Percentiles rank a stretch among this genome's conserved stretches.
Conservation (phyloP, 2,797 vertebrate species). For the Enteromius mattozi region DNA sequence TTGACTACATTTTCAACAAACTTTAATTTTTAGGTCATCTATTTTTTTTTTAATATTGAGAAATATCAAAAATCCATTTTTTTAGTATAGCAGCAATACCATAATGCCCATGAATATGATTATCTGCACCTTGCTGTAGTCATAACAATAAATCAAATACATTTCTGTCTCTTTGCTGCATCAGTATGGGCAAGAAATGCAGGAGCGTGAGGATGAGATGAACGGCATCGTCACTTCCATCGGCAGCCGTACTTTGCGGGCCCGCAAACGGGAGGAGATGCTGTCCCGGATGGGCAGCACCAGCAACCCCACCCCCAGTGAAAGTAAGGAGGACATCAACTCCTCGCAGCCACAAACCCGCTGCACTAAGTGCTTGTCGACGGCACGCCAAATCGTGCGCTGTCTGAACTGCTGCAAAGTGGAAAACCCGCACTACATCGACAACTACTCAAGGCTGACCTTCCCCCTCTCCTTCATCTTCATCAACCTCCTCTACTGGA, state of each 20-base stretch:
- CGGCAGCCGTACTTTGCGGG: constrained; percentile 71
- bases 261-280: constrained; percentile 79
- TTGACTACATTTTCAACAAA: neutral
- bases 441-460: constrained; percentile 89
- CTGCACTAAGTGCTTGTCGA: constrained; percentile 72
- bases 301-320: constrained; percentile 71
- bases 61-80: neutral
- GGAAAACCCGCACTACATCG: constrained; percentile 93
- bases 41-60: neutral
- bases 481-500: constrained; percentile 92
- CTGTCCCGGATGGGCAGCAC: constrained; percentile 67
- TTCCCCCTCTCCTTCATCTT: constrained; percentile 90
- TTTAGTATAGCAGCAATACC: neutral
- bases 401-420: constrained; percentile 84
- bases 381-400: constrained; percentile 78
- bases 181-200: constrained; percentile 79
- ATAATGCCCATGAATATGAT: constrained; percentile 19
- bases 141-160: neutral
- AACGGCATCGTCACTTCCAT: constrained; percentile 85
- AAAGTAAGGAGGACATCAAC: constrained; percentile 72
- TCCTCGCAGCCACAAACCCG: constrained; percentile 70
- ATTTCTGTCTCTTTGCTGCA: constrained; percentile 15
- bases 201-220: constrained; percentile 84
- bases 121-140: constrained; percentile 20
- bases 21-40: neutral